Evolutionary conservation across 2,888 invertebrate species (phyloP).

Genomic region (Arenicola marina): DNA sequence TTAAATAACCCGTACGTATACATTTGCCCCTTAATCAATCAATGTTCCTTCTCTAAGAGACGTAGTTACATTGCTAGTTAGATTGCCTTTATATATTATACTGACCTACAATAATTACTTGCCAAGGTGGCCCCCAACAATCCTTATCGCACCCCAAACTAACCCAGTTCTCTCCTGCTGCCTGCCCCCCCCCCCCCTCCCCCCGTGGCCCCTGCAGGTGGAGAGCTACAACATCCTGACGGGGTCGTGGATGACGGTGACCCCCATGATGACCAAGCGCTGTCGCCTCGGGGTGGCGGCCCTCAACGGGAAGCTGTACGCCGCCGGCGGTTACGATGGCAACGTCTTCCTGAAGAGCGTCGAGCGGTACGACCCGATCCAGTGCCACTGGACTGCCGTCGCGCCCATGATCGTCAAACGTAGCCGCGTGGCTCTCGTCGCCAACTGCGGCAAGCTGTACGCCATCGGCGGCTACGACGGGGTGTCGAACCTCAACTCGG

Average conservation of each 20-base stretch:
- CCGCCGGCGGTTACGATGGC: slow-evolving; percentile 74
- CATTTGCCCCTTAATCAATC: too few species aligned
- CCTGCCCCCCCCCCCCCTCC: too few species aligned
- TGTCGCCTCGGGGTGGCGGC: slow-evolving; percentile 84
- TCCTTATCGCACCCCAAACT: too few species aligned
- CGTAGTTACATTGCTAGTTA: too few species aligned
- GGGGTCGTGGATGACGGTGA: slow-evolving; percentile 75
- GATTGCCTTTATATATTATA: too few species aligned
- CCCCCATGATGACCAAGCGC: slow-evolving; percentile 79
- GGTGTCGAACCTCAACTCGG: slow-evolving; percentile 77
- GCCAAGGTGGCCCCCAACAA: too few species aligned
- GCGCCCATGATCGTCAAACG: slow-evolving; percentile 82
- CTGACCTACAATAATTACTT: too few species aligned
- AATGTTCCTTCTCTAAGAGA: too few species aligned
- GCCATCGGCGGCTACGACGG: slow-evolving; percentile 76
- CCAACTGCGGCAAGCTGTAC: slow-evolving; percentile 80
- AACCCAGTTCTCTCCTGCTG: too few species aligned
- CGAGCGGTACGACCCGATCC: slow-evolving; percentile 78
- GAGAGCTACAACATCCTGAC: slow-evolving; percentile 78
- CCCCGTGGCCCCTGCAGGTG: too few species aligned
- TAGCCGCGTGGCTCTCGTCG: slow-evolving; percentile 79
- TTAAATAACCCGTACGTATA: too few species aligned
- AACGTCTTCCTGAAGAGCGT: slow-evolving; percentile 80
- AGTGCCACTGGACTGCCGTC: slow-evolving; percentile 77
- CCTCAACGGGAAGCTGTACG: slow-evolving; percentile 80